Base-by-base conservation (phyloP, 2,797 vertebrate species). In the Merluccius polli region DNA sequence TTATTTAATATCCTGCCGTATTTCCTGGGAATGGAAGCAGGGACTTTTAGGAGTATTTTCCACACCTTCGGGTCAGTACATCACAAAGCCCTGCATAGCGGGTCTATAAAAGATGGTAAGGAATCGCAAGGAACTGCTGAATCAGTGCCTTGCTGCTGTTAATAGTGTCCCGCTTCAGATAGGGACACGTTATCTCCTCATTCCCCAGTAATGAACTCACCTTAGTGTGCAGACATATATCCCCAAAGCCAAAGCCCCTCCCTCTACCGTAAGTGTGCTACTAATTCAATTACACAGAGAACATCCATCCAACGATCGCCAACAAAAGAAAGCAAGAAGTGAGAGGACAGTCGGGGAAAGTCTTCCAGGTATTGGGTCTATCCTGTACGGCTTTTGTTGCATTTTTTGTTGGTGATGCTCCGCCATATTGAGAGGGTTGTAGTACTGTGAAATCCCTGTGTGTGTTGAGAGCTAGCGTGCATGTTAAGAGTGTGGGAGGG, bases 281-380 rank as follows among this genome's bases (percentile, higher is more conserved):
- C 90, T 90, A 87, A 89, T 90, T 89, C 91, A 91, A 91, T 91
- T 89, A 90, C 83, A 89, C 71, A 74, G 75, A n/a, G n/a, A 63
- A 27, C n/a, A 4, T 27, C 59, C 8, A 63, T 63, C 10, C 10
- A 11, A 27, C n/a, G 59, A 27, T n/a, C 18, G 48, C 48, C 48
- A 9, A 52, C 21, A 1, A 59, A 59, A 59, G 48, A 21, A 59
- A 59, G 48, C 21, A n/a, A 59, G 16, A 59, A 59, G 21, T 24
- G 48, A n/a, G 48, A 59, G 48, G 48, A 21, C 44, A 48, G 21
- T n/a, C 8, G 48, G 48, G 48, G 16, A 10, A 9, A 59, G 48
- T 35, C 33, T 35, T 8, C 3, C 3, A 35, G 10, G 48, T 10
- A 59, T 52, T n/a, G 18, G 18, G 18, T 52, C 48, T 12, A 52